These are phyloP conservation scores for Phoenicopterus ruber DNA, from an alignment of 2,113 vertebrate genomes.

Conservation along the genomic window DNA sequence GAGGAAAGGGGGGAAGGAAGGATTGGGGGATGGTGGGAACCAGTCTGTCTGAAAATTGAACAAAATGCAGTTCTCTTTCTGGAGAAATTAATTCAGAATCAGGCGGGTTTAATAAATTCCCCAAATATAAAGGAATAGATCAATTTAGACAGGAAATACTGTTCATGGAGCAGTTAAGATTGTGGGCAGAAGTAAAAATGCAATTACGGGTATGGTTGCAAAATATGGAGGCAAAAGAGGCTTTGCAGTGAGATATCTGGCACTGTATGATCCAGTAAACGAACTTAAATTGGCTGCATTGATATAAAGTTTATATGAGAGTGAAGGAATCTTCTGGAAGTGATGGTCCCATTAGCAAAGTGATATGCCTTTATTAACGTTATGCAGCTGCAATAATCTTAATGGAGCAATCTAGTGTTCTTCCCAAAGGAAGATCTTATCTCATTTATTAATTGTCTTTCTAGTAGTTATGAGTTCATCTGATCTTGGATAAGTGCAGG, in stretches of 20 bases:
- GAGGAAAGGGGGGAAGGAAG: not conserved
- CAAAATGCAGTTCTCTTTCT: not conserved
- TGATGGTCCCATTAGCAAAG: conserved; percentile 21
- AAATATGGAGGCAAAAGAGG: not conserved
- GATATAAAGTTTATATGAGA: conserved; percentile 22
- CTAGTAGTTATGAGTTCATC: conserved; percentile 45
- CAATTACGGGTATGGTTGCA: not conserved
- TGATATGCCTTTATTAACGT: conserved; percentile 29
- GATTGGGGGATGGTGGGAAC: not conserved
- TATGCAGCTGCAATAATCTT: conserved; percentile 51
- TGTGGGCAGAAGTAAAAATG: not conserved
- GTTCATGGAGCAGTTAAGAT: not conserved
- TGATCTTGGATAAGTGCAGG: conserved; percentile 1
- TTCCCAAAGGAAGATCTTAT: conserved; percentile 61
- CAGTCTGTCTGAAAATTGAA: not conserved
- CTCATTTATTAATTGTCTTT: conserved; percentile 65
- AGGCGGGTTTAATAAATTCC: not conserved
- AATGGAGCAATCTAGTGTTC: conserved; percentile 49
- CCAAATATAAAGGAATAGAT: not conserved
- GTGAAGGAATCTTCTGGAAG: conserved; percentile 41
- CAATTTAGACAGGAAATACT: not conserved
- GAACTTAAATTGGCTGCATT: conserved; percentile 12
- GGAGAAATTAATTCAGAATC: not conserved
- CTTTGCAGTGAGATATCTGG: not conserved
- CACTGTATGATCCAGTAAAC: not conserved